Evolutionary conservation across 2,113 vertebrate genomes (phyloP), one percentile per base, ranked within the genome.

Genomic region (Leptodactylus fuscus): DNA sequence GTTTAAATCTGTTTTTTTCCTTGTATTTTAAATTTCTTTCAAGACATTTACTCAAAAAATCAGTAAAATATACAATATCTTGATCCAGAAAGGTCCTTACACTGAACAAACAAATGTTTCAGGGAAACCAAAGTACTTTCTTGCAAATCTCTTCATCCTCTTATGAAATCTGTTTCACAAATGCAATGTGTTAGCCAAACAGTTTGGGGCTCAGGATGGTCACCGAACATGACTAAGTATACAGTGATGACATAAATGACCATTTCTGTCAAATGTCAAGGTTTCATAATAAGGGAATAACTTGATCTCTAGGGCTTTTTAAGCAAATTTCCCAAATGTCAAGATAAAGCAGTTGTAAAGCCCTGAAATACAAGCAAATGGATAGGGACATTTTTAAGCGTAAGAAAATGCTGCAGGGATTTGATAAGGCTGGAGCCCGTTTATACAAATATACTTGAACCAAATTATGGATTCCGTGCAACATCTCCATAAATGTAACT

Each of bases 111-210:
- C 9, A 73, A 44, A 73, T 38, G 41, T 73, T 24, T 73, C 11
- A 46, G 41, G 12, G 3, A 73, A 46, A 46, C 10, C 9, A 12
- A 24, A 12, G 69, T 38, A 38, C 32, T n/a, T 69, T 73, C 11
- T 15, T 74, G 71, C 41, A 74, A 24, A 48, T 16, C 27, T 32
- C n/a, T 74, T 4, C n/a, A 48, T 75, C 13, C 24, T 49, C 44
- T 75, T 75, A 44, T 75, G 71, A 75, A 75, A 75, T 24, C 41
- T 15, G 7, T 65, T 80, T 60, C 53, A 34, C 22, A 41, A 80
- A 60, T 16, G 13, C 77, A 60, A 34, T 55, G 16, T 34, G 24
- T 22, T 38, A 79, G 34, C 36, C 60, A 60, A 12, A 60, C 7
- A 60, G 5, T 44, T 2, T 46, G 20, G 22, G 32, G 51, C 55